Conservation (phyloP, 2,113 vertebrate genomes). For the Phyllostomus discolor region DNA sequence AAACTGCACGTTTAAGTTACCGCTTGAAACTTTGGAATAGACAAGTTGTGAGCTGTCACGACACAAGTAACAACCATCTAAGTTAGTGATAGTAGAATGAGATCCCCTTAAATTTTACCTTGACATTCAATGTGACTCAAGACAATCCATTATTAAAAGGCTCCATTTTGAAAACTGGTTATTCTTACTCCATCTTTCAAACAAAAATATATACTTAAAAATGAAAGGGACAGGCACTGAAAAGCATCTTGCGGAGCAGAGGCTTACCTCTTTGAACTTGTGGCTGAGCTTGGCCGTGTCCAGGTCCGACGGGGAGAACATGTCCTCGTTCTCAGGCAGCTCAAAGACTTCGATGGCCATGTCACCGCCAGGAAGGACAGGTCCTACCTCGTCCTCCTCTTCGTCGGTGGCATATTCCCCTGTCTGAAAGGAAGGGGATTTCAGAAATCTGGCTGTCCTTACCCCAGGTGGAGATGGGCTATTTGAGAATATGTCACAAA, state of each 20-base stretch:
- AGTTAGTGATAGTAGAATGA: background rate
- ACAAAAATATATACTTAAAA: background rate
- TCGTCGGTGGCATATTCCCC: constrained; percentile 99
- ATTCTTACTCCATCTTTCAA: background rate
- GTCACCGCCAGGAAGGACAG: constrained; percentile 83
- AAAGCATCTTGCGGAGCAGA: accelerated
- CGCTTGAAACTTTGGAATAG: background rate
- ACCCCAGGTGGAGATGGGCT: background rate
- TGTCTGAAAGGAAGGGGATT: constrained; percentile 81
- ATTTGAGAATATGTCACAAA: constrained; percentile 18
- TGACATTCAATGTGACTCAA: background rate
- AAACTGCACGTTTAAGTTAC: background rate
- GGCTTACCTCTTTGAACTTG: constrained; percentile 96
- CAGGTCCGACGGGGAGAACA: constrained; percentile 93
- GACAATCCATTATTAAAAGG: background rate
- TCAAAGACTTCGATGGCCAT: constrained; percentile 98
- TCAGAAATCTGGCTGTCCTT: constrained; percentile 22
- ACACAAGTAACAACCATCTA: background rate
- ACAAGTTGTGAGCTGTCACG: background rate
- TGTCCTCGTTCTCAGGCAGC: constrained; percentile 93
- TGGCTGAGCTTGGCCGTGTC: constrained; percentile 96
- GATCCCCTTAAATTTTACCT: background rate
- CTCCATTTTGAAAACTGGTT: background rate
- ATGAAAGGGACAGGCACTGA: background rate
- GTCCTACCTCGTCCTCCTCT: constrained; percentile 89